Evolutionary conservation across 2,113 vertebrate genomes (phyloP), one percentile per base, ranked within the genome.

Genomic region (Todiramphus chloris): DNA sequence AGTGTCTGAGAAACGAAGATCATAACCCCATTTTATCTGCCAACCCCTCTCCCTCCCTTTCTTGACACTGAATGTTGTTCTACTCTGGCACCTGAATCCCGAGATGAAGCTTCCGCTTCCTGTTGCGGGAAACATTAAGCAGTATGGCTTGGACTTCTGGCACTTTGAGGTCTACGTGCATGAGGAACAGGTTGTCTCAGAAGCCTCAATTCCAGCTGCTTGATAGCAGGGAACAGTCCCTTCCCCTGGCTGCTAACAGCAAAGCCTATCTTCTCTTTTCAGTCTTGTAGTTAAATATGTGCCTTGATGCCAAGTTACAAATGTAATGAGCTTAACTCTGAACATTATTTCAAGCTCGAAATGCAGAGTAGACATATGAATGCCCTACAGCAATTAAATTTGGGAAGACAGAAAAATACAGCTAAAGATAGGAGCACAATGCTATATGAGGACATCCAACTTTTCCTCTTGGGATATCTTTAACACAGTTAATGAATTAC

Each of bases 121-220:
- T 46, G 41, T 39, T 35, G 18, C 1, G 9, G 75, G 83, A 83
- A 86, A 53, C 0, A 2, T 13, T 27, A 18, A 35, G 25, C 14
- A 31, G 18, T 1, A 5, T 0, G 41, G 28, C 28, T 51, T 28
- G 50, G 60, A 60, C 5, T 44, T n/a, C 4, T 44, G 75, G 50
- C 68, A 37, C 69, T 30, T 1, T 1, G 51, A n/a, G 43, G 27
- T 17, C 16, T 75, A 4, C 15, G 44, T 0, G 33, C 3, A 35
- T 1, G 1, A 15, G 14, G 53, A 70, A 19, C 16, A 1, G 4
- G 2, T 1, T 8, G 44, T 2, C 39, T 16, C 66, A 41, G 50
- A 56, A 58, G 43, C 58, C 37, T 4, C 4, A 3, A 0, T 13
- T 10, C 68, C 1, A 0, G 0, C 58, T 2, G 6, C 7, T 3